These are phyloP conservation scores for Eulemur albifrons DNA, from an alignment of 2,797 vertebrate genomes.

Conservation along the genomic window DNA sequence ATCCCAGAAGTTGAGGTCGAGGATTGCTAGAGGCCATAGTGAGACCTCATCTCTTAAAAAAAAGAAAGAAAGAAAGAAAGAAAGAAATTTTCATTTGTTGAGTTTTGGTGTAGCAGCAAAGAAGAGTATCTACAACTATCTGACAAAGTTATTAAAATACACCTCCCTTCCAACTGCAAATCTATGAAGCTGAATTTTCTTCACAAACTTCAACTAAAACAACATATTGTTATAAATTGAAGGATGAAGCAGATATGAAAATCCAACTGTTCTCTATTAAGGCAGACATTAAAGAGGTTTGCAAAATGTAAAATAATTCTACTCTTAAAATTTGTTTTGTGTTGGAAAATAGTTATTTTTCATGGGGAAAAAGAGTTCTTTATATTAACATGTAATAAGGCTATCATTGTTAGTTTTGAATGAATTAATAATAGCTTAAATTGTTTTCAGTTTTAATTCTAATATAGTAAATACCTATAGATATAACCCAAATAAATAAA, in stretches of 20 bases:
- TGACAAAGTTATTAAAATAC: constrained; percentile 21
- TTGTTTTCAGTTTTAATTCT: not conserved
- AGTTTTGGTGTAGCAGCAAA: not conserved
- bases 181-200: not conserved
- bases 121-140: not conserved
- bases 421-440: not conserved
- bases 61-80: too few relatives aligned
- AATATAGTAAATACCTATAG: not conserved
- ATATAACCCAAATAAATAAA: not conserved
- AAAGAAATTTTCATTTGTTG: not conserved
- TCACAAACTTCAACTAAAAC: constrained; percentile 26
- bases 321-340: not conserved
- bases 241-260: constrained; percentile 14
- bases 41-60: too few relatives aligned
- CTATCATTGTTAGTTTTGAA: not conserved
- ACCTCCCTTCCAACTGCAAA: not conserved
- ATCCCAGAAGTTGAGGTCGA: not conserved
- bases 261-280: not conserved
- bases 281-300: not conserved
- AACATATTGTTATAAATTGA: not conserved
- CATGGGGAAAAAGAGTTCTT: not conserved
- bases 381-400: not conserved
- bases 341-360: not conserved
- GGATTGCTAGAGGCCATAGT: too few relatives aligned
- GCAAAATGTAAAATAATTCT: not conserved